Conservation (phyloP, 2,888 invertebrate genomes). For the Drosophila fulvimacula region DNA sequence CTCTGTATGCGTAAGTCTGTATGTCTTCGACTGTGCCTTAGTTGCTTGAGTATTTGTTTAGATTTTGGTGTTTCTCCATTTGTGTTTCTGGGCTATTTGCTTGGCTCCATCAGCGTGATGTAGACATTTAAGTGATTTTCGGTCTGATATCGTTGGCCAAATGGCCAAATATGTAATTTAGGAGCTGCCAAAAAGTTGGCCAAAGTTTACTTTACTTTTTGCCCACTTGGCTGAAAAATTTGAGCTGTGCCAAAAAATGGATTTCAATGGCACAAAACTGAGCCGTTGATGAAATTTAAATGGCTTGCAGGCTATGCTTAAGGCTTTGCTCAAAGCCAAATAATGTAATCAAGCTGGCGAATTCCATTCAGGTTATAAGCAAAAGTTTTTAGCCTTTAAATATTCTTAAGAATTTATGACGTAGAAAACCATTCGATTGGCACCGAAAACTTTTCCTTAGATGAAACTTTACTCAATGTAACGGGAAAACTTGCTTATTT, state of each 20-base stretch:
- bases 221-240: neutral
- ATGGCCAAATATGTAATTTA: constrained; percentile 47
- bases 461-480: constrained; percentile 35
- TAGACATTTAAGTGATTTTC: constrained; percentile 57
- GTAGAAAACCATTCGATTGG: constrained; percentile 33
- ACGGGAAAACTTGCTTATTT: constrained; percentile 27
- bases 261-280: constrained; percentile 6
- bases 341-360: constrained; percentile 27
- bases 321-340: neutral
- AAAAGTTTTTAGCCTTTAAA: constrained; percentile 20
- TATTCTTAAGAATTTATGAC: constrained; percentile 29
- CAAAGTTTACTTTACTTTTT: constrained; percentile 16
- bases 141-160: constrained; percentile 25
- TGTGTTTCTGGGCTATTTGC: constrained; percentile 23
- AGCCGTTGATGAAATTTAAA: constrained; percentile 24
- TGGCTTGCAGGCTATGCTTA: neutral
- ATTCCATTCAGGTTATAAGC: constrained; percentile 12
- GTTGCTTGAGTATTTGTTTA: constrained; percentile 25
- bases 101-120: constrained; percentile 24
- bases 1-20: neutral
- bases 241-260: constrained; percentile 15
- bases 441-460: constrained; percentile 39
- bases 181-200: constrained; percentile 50
- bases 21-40: neutral
- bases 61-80: constrained; percentile 35